Conservation (phyloP, 1,140 invertebrate genomes). For the Saxidomus purpurata region DNA sequence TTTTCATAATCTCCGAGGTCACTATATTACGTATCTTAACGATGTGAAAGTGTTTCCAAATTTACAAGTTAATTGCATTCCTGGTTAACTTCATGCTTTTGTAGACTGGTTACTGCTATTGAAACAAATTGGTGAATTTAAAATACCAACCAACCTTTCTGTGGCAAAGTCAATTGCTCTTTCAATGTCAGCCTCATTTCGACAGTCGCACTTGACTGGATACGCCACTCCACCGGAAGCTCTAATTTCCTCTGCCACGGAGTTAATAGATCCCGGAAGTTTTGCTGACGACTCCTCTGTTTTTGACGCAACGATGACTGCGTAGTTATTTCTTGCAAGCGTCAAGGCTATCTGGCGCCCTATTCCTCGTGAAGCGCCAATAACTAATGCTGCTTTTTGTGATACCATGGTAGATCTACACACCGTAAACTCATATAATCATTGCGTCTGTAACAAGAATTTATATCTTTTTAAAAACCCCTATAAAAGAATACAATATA, state of each 20-base stretch:
- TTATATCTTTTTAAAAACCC: not conserved
- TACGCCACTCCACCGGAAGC: slow-evolving; percentile 68
- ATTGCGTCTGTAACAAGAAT: not conserved
- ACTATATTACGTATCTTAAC: too few relatives aligned
- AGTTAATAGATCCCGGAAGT: slow-evolving; percentile 75
- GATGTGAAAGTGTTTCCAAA: too few relatives aligned
- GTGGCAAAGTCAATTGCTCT: slow-evolving; percentile 69
- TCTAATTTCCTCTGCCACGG: slow-evolving; percentile 76
- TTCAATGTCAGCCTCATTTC: slow-evolving; percentile 72
- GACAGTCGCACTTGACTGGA: slow-evolving; percentile 75
- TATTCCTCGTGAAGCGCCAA: slow-evolving; percentile 80
- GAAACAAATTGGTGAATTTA: too few relatives aligned
- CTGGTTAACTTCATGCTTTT: too few relatives aligned
- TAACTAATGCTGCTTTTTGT: slow-evolving; percentile 77
- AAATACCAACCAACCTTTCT: slow-evolving; percentile 58
- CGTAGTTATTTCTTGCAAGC: slow-evolving; percentile 75
- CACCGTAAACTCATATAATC: too few relatives aligned
- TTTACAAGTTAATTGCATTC: too few relatives aligned
- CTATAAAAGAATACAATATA: not conserved
- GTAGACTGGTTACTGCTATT: too few relatives aligned
- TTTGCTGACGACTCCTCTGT: slow-evolving; percentile 65
- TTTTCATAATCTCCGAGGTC: too few relatives aligned
- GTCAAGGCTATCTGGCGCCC: slow-evolving; percentile 77
- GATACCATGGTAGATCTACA: not conserved
- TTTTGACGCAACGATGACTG: slow-evolving; percentile 79